A percentile compares a stretch with the other conserved stretches of the same genome.
Evolutionary conservation across 2,113 vertebrate species (phyloP).

Genomic region (Onychostruthus taczanowskii): DNA sequence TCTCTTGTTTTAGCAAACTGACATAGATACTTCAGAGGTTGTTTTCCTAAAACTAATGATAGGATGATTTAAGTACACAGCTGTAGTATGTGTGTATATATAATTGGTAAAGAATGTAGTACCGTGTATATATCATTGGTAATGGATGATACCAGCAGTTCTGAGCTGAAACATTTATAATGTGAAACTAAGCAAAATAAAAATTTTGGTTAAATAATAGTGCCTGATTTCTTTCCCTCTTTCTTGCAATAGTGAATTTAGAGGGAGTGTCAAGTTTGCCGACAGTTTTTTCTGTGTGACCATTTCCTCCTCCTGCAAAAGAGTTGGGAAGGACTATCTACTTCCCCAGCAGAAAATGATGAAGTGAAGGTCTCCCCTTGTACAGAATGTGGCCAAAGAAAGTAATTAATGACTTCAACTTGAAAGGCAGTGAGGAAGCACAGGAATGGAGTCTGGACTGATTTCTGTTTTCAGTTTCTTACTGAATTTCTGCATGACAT

Average conservation of each 20-base stretch:
- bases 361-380: neutral
- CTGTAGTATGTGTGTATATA: neutral
- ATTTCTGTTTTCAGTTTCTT: neutral
- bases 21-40: neutral
- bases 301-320: neutral
- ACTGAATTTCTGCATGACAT: neutral
- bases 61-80: neutral
- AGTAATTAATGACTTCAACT: neutral
- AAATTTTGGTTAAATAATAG: neutral
- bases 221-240: neutral
- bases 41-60: neutral
- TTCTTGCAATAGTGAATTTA: neutral
- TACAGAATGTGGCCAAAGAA: neutral
- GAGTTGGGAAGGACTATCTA: neutral
- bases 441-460: neutral
- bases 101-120: neutral
- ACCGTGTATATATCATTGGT: neutral
- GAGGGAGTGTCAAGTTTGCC: neutral
- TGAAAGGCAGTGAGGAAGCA: neutral
- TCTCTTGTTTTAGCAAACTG: neutral
- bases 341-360: neutral
- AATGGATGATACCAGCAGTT: neutral
- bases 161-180: neutral
- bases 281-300: neutral
- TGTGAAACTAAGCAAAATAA: neutral